phyloP scores from a whole-genome alignment of 2,797 vertebrate genomes.

The Sebastes taczanowskii region DNA sequence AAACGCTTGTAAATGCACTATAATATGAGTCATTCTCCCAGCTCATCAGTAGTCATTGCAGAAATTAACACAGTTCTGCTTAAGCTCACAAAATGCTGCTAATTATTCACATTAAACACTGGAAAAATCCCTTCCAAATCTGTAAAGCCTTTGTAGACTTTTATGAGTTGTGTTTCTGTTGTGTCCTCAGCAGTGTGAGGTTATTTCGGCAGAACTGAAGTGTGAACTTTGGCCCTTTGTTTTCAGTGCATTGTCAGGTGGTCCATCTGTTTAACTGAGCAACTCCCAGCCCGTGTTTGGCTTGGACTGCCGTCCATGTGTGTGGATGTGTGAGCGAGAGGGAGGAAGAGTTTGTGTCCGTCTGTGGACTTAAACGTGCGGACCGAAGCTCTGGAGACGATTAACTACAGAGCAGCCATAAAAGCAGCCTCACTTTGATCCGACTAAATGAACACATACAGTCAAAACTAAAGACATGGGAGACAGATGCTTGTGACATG shows the following conservation, averaged over 20 bases:
- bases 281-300: slow-evolving; percentile 14
- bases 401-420: slow-evolving; percentile 48
- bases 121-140: not conserved
- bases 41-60: not conserved
- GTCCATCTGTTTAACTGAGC: slow-evolving; percentile 49
- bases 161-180: slow-evolving; percentile 14
- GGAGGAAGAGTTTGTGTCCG: slow-evolving; percentile 8
- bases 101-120: not conserved
- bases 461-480: slow-evolving; percentile 12
- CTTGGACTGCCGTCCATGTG: slow-evolving; percentile 17
- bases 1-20: not conserved
- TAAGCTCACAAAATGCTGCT: not conserved
- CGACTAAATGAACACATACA: slow-evolving; percentile 35
- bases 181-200: not conserved
- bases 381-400: slow-evolving; percentile 58
- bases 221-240: slow-evolving; percentile 31
- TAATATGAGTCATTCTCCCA: not conserved
- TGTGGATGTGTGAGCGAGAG: slow-evolving; percentile 12
- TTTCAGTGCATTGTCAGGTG: slow-evolving; percentile 42
- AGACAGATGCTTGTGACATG: slow-evolving; percentile 21
- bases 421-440: slow-evolving; percentile 72
- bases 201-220: not conserved
- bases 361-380: slow-evolving; percentile 8
- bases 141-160: not conserved
- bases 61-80: not conserved